phyloP scores from a whole-genome alignment of 2,797 vertebrate species.

The Phyllotis vaccarum region DNA sequence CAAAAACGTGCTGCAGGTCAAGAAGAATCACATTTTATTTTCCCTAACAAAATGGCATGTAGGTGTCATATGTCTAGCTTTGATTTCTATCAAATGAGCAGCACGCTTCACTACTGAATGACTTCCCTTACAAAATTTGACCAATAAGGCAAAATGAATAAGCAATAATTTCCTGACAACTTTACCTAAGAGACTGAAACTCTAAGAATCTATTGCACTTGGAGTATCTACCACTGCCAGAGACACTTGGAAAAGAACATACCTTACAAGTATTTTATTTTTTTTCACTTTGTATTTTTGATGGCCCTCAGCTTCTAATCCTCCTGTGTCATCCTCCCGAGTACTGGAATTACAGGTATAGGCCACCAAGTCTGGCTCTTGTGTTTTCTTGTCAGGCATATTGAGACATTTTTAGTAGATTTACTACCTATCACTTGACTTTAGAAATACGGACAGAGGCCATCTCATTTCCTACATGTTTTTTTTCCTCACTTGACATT shows the following conservation, averaged over 20 bases:
- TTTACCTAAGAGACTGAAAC: neutral
- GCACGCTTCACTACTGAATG: neutral
- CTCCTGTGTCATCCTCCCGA: neutral
- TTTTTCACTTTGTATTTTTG: neutral
- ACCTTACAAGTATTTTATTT: neutral
- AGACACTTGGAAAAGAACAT: neutral
- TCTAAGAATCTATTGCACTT: neutral
- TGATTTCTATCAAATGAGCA: neutral
- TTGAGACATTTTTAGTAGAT: neutral
- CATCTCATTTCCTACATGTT: neutral
- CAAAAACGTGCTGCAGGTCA: conserved; percentile 26
- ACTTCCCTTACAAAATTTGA: neutral
- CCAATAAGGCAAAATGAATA: conserved; percentile 31
- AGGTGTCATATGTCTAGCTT: neutral
- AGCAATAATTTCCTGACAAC: neutral
- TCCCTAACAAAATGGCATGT: neutral
- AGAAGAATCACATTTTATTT: conserved; percentile 57
- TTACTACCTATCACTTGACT: neutral
- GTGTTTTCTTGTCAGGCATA: conserved; percentile 8
- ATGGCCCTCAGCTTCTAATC: neutral
- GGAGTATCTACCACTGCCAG: neutral
- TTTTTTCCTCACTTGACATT: neutral
- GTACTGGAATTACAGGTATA: neutral
- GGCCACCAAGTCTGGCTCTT: neutral
- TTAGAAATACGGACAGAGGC: conserved; percentile 13